phyloP scores from a whole-genome alignment of 1,140 invertebrate genomes.

The Helicoverpa zea region DNA sequence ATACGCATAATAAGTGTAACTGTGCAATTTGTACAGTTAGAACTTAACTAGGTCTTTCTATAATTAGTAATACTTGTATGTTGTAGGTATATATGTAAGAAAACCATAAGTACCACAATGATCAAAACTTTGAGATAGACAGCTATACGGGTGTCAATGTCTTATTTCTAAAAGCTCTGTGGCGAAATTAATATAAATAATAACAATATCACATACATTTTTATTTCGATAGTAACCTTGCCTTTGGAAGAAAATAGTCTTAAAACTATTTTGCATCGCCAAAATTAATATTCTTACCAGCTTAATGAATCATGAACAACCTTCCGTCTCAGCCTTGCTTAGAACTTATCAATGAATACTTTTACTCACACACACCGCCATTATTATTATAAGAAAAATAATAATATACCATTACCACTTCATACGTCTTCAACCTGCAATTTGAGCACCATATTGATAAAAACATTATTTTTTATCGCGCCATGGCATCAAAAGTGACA shows the following conservation, averaged over 20 bases:
- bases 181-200: too few relatives aligned
- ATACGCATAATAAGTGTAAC: background rate
- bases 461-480: constrained; percentile 8
- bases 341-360: background rate
- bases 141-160: too few relatives aligned
- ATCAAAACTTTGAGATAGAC: too few relatives aligned
- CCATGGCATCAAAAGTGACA: background rate
- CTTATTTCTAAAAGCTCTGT: too few relatives aligned
- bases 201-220: too few relatives aligned
- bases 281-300: too few relatives aligned
- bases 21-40: background rate
- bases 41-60: background rate
- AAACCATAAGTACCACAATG: too few relatives aligned
- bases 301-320: too few relatives aligned
- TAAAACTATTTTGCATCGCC: too few relatives aligned
- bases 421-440: background rate
- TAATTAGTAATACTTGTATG: background rate
- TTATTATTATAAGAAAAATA: background rate
- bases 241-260: too few relatives aligned
- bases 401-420: background rate
- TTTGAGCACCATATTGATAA: constrained; percentile 21
- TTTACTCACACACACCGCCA: constrained; percentile 2
- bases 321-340: constrained; percentile 9
- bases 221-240: too few relatives aligned
- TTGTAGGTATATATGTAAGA: too few relatives aligned